phyloP scores from a whole-genome alignment of 2,888 invertebrate genomes.

The Dryomyza anilis region DNA sequence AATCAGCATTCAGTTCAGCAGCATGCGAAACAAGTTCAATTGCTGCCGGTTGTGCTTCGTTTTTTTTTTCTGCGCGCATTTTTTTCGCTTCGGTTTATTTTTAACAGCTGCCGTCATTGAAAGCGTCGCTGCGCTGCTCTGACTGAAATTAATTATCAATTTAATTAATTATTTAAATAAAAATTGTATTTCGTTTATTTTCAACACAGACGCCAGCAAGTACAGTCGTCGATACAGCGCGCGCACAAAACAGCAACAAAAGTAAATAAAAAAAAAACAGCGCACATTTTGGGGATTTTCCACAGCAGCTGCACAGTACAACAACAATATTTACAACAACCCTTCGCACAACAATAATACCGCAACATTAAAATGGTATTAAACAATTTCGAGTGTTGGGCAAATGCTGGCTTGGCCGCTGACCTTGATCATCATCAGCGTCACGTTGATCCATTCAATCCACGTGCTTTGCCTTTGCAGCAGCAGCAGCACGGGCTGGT shows the following conservation, averaged over 20 bases:
- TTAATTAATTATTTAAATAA: not conserved
- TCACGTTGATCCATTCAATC: conserved; percentile 51
- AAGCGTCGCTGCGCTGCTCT: not conserved
- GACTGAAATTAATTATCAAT: not conserved
- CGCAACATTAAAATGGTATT: no score
- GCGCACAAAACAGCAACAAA: not conserved
- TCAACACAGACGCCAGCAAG: not conserved
- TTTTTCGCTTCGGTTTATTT: conserved; percentile 45
- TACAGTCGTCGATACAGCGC: not conserved
- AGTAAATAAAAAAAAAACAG: conserved; percentile 36
- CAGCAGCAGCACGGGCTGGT: conserved; percentile 14
- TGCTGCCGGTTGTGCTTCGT: conserved; percentile 8
- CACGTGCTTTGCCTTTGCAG: conserved; percentile 46
- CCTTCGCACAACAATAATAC: not conserved
- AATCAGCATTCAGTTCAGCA: conserved; percentile 32
- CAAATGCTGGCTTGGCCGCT: conserved; percentile 32
- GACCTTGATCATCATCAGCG: conserved; percentile 32
- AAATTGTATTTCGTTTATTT: not conserved
- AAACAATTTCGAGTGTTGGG: conserved; percentile 58
- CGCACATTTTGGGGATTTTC: conserved; percentile 46
- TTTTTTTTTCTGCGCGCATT: conserved; percentile 8
- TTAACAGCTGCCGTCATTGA: conserved; percentile 47
- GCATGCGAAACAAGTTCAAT: not conserved
- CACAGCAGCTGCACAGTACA: not conserved
- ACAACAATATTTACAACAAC: not conserved